A percentile compares a stretch with the other conserved stretches of the same genome.
Conservation (phyloP, 2,797 vertebrate species). For the Nyctalus aviator region DNA sequence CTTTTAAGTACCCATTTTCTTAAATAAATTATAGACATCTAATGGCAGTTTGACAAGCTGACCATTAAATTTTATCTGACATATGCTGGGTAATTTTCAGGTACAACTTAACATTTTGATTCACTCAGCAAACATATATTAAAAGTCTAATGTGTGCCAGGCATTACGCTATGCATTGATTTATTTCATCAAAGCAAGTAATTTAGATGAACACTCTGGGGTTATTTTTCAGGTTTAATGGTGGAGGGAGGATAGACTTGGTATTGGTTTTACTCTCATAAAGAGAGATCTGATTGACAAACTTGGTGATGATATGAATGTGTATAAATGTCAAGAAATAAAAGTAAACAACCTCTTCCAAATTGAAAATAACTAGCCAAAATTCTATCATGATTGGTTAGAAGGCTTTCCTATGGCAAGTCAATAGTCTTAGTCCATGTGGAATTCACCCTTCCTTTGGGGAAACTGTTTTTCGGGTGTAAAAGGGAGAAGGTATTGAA, state of each 20-base stretch:
- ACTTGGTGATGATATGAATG: background rate
- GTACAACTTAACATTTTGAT: conserved; percentile 15
- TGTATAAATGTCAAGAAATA: background rate
- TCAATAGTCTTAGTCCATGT: background rate
- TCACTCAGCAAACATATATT: background rate
- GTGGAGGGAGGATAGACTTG: rapidly evolving
- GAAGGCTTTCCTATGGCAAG: background rate
- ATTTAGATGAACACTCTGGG: background rate
- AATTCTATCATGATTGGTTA: background rate
- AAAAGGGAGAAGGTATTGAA: background rate
- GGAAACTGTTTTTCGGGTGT: background rate
- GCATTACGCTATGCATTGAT: background rate
- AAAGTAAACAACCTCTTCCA: conserved; percentile 3
- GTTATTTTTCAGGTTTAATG: background rate
- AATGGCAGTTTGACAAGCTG: background rate
- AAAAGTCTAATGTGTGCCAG: background rate
- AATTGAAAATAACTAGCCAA: background rate
- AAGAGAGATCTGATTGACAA: background rate
- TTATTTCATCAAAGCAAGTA: conserved; percentile 25
- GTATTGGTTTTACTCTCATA: background rate
- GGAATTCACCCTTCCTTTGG: background rate
- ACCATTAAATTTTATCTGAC: conserved; percentile 39
- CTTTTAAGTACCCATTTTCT: background rate
- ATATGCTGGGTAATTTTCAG: conserved; percentile 26
- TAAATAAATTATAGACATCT: background rate